These are phyloP conservation scores for Valencia hispanica DNA, from an alignment of 2,797 vertebrate genomes.

Conservation along the genomic window DNA sequence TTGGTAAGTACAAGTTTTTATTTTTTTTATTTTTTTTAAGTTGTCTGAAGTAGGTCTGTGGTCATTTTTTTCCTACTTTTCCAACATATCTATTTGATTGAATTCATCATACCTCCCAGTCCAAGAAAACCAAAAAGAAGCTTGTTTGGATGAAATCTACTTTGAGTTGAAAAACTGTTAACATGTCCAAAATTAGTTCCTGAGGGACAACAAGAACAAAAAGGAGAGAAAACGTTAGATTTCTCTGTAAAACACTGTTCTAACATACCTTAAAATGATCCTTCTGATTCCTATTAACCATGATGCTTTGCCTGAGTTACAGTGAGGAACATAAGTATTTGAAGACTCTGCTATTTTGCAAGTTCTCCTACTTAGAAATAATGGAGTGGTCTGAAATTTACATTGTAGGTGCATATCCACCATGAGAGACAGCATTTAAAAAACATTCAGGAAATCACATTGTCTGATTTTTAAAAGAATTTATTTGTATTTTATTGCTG, in stretches of 20 bases:
- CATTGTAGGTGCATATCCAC: no score
- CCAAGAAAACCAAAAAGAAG: neutral
- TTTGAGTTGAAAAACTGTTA: neutral
- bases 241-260: neutral
- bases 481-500: no score
- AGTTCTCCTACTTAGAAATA: no score
- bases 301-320: neutral
- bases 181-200: neutral
- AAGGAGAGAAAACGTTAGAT: neutral
- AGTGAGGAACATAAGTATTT: no score
- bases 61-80: neutral
- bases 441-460: no score
- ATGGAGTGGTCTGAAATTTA: no score
- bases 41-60: neutral
- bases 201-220: neutral
- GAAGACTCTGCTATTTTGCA: no score
- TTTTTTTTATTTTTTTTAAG: no score
- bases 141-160: neutral
- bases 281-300: neutral
- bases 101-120: neutral
- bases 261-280: neutral
- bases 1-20: slow-evolving; percentile 84
- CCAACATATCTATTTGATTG: neutral
- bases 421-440: no score
- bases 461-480: no score